Conservation (phyloP, 2,888 invertebrate species). For the Merodon equestris region DNA sequence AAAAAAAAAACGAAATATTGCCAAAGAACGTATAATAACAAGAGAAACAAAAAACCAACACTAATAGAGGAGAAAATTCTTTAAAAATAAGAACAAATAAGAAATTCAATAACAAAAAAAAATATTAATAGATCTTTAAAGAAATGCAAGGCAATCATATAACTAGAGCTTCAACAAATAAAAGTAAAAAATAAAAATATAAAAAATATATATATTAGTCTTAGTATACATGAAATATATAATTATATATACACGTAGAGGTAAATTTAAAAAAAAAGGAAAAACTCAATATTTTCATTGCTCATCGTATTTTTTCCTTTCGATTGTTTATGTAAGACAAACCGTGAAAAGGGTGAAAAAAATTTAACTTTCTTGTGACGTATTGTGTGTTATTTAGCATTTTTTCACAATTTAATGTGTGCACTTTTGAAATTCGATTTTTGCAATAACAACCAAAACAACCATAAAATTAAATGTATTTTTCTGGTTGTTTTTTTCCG, state of each 20-base stretch:
- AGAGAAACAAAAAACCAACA: too few relatives aligned
- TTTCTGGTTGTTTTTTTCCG: too few relatives aligned
- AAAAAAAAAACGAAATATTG: conserved; percentile 6
- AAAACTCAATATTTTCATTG: conserved; percentile 59
- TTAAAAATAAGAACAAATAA: neutral
- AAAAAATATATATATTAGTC: conserved; percentile 78
- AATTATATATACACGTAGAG: conserved; percentile 69
- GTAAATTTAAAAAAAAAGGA: conserved; percentile 57
- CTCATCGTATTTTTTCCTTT: too few relatives aligned
- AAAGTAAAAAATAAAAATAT: conserved; percentile 77
- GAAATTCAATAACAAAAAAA: conserved; percentile 68
- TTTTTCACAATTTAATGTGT: conserved; percentile 49
- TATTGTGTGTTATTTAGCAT: conserved; percentile 63
- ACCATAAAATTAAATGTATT: too few relatives aligned
- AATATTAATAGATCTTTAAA: conserved; percentile 73
- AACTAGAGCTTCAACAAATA: conserved; percentile 77
- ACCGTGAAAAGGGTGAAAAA: neutral
- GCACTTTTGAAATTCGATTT: conserved; percentile 42
- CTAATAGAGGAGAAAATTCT: too few relatives aligned
- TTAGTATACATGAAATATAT: conserved; percentile 78
- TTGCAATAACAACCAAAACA: neutral
- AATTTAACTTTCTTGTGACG: conserved; percentile 44
- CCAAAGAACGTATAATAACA: too few relatives aligned
- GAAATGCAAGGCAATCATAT: conserved; percentile 79
- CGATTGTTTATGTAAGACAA: too few relatives aligned